Conservation (phyloP, 2,113 vertebrate species). For the Gallinago paraguaiae region DNA sequence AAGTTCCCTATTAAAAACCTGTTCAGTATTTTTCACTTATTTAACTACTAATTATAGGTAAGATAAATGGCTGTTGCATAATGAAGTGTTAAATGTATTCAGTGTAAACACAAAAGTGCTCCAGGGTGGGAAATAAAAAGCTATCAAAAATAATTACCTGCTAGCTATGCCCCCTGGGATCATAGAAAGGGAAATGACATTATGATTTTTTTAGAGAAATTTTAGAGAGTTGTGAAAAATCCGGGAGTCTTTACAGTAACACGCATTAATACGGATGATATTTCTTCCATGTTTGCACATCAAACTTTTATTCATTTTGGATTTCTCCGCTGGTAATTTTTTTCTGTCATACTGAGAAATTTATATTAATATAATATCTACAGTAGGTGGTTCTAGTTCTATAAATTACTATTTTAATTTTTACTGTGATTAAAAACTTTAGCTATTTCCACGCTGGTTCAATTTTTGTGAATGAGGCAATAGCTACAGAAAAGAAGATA, state of each 20-base stretch:
- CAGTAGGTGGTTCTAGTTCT: neutral
- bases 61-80: neutral
- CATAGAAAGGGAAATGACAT: neutral
- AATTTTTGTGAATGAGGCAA: neutral
- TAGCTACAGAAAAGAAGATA: neutral
- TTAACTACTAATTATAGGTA: conserved; percentile 10
- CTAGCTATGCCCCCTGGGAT: neutral
- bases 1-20: neutral
- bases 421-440: neutral
- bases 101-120: neutral
- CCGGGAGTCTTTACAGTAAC: neutral
- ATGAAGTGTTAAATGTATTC: neutral
- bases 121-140: neutral
- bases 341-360: neutral
- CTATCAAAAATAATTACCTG: conserved; percentile 35
- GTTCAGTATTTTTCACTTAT: neutral
- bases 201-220: neutral
- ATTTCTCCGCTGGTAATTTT: neutral
- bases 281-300: neutral
- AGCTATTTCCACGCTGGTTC: neutral
- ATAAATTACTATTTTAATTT: conserved; percentile 15
- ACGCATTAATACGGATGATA: neutral
- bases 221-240: neutral
- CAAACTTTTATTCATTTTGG: neutral
- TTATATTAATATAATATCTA: neutral